Percentiles rank a stretch among this genome's conserved stretches.
Evolutionary conservation across 2,888 invertebrate species (phyloP).

Genomic region (Coleophora deauratella): DNA sequence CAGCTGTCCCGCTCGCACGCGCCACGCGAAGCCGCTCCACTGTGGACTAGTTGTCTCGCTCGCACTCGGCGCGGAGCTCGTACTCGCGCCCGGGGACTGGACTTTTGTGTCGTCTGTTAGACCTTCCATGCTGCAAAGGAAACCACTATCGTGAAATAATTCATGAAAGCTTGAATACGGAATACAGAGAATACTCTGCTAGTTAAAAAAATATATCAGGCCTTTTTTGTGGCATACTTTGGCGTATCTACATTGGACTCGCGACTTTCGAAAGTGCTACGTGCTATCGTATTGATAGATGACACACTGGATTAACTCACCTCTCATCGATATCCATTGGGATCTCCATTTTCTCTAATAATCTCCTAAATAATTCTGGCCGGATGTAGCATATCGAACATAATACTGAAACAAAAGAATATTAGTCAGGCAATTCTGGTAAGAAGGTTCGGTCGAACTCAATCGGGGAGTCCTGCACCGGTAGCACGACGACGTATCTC

Average conservation of each 20-base stretch:
- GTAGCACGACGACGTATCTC: too few relatives aligned
- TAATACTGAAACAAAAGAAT: slow-evolving; percentile 60
- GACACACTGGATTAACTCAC: too few relatives aligned
- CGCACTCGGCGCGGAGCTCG: slow-evolving; percentile 6
- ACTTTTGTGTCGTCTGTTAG: slow-evolving; percentile 82
- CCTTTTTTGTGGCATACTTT: too few relatives aligned
- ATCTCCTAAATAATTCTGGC: slow-evolving; percentile 82
- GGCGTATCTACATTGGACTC: too few relatives aligned
- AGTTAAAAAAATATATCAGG: too few relatives aligned
- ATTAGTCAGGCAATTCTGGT: too few relatives aligned
- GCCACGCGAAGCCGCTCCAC: slow-evolving; percentile 24
- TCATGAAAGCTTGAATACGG: too few relatives aligned
- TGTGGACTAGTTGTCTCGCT: background rate
- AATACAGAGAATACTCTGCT: too few relatives aligned
- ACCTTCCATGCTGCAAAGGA: slow-evolving; percentile 59
- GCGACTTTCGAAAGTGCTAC: too few relatives aligned
- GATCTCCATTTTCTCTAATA: slow-evolving; percentile 83
- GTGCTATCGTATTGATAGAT: too few relatives aligned
- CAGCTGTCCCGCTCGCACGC: slow-evolving; percentile 77
- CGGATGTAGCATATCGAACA: slow-evolving; percentile 91
- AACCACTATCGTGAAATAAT: background rate
- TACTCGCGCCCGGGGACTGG: slow-evolving; percentile 15
- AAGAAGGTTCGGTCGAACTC: too few relatives aligned
- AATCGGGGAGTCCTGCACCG: too few relatives aligned
- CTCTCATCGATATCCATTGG: slow-evolving; percentile 55